Percentiles rank a stretch among this genome's conserved stretches.
phyloP scores from a whole-genome alignment of 2,113 vertebrate genomes.

The Nibea coibor region DNA sequence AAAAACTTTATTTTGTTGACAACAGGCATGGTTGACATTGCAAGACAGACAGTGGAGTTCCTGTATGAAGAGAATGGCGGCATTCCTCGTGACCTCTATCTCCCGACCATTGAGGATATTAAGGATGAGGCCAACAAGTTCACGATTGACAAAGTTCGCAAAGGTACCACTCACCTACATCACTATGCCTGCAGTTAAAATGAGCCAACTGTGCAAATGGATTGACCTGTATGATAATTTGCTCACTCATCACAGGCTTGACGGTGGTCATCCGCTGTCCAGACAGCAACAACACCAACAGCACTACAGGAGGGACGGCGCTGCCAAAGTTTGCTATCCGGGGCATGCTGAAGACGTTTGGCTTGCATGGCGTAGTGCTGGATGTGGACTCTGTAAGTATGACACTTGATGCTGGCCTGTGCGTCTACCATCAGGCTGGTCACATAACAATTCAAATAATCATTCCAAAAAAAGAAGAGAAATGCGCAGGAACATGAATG shows the following conservation, averaged over 20 bases:
- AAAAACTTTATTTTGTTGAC: background rate
- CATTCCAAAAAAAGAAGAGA: background rate
- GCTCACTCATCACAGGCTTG: slow-evolving; percentile 83
- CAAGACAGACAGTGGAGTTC: slow-evolving; percentile 97
- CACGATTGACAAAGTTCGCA: slow-evolving; percentile 98
- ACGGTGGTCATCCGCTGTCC: slow-evolving; percentile 96
- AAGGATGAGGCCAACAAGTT: slow-evolving; percentile 99
- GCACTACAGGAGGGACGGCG: slow-evolving; percentile 91
- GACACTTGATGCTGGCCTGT: background rate
- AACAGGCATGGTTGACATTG: slow-evolving; percentile 93
- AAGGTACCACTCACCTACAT: slow-evolving; percentile 85
- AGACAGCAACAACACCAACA: slow-evolving; percentile 94
- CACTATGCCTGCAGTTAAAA: background rate
- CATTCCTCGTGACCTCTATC: slow-evolving; percentile 97
- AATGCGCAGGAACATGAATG: background rate
- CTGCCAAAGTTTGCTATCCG: slow-evolving; percentile 97
- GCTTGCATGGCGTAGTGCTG: slow-evolving; percentile 94
- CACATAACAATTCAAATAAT: background rate
- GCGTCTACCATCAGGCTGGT: background rate
- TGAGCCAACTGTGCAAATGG: background rate
- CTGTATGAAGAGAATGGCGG: slow-evolving; percentile 98
- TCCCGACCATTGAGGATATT: slow-evolving; percentile 98
- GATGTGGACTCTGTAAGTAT: slow-evolving; percentile 95
- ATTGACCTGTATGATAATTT: background rate
- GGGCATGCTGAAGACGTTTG: slow-evolving; percentile 97